Evolutionary conservation across 53 echinoderm and acorn worm species (phyloP), one percentile per base, ranked within the genome.

Genomic region (Mesocentrotus franciscanus): DNA sequence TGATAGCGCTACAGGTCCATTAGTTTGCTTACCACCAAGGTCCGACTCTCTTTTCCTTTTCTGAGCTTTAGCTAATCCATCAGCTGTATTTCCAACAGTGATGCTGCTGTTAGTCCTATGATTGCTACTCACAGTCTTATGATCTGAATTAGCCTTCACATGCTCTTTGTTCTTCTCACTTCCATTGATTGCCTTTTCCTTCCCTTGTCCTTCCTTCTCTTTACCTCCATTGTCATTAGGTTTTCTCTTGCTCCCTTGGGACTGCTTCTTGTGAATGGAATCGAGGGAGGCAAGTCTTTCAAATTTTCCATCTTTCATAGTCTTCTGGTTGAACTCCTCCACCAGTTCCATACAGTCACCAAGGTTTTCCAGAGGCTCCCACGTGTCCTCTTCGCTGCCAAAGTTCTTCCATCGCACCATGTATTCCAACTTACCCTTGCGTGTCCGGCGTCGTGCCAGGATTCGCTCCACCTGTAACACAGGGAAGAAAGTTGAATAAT

Each of bases 351-450:
- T 95, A 76, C 98, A 97, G 78, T 99, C 95, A 39, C 97, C 91
- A 10, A 99, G 97, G 95, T 99, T 98, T 18, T 96, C 97, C 26
- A 99, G 94, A 11, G 99, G 99, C 79, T 99, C 99, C 99, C 99
- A 99, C 11, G 99, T 97, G 95, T 99, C 98, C 84, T 99, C 99
- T 13, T 96, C 97, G 39, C 97, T 96, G 71, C 91, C 95, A 89
- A 97, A 99, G 95, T 97, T 96, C 93, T 97, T 99, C 99, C 99
- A 99, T 90, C 97, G 95, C 22, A 99, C 98, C 29, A 96, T 96
- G 91, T 99, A 99, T 91, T 98, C 96, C 32, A 99, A 81, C 90
- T 95, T 97, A 62, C 99, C 99, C 93, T 95, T 96, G 36, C 91
- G 94, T 93, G 94, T 99, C 90, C 96, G 97, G 61, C 96, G 95